Conservation (phyloP, 2,113 vertebrate species). For the Oceanites oceanicus region DNA sequence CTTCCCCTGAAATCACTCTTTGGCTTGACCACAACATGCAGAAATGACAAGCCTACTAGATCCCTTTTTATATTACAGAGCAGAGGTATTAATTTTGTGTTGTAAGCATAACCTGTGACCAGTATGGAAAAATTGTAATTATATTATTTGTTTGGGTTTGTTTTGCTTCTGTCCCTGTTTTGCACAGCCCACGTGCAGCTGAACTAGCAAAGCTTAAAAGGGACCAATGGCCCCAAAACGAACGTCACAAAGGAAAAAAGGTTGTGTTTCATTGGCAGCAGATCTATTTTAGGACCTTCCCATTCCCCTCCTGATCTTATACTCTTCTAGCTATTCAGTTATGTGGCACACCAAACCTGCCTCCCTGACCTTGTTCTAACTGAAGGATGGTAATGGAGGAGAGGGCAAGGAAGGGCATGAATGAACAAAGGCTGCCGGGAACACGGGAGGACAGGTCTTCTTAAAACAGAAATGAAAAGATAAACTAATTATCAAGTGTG, state of each 20-base stretch:
- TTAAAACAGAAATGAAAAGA: background rate
- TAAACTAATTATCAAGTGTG: conserved; percentile 21
- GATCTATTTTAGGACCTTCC: background rate
- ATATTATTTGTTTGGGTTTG: background rate
- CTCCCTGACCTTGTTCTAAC: background rate
- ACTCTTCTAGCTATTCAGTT: background rate
- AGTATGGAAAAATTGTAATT: background rate
- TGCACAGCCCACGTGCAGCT: background rate
- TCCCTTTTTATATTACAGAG: background rate
- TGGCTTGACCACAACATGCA: background rate
- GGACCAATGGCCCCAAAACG: background rate
- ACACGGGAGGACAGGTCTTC: background rate
- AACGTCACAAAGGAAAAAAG: background rate
- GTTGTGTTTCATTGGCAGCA: background rate
- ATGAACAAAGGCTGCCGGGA: background rate
- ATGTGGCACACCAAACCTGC: background rate
- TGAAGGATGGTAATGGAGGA: background rate
- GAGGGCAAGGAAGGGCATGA: conserved; percentile 9
- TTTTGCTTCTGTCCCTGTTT: background rate
- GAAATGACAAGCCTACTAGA: background rate
- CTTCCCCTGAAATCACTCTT: background rate
- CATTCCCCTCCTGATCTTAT: background rate
- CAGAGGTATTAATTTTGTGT: background rate
- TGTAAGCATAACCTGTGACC: conserved; percentile 26
- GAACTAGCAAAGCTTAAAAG: background rate